phyloP scores from a whole-genome alignment of 2,797 vertebrate genomes.

The Crocidura indochinensis region DNA sequence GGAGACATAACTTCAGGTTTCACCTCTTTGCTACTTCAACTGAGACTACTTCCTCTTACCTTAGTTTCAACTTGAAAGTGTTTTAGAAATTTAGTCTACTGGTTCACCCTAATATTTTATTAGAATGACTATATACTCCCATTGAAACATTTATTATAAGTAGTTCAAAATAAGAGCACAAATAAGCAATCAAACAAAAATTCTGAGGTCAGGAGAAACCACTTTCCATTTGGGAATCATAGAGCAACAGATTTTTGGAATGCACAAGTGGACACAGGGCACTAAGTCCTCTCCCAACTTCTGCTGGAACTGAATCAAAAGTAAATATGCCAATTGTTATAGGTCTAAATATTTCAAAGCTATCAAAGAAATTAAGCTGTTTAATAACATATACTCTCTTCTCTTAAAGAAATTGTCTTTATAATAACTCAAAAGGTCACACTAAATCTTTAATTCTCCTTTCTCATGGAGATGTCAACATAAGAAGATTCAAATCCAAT shows the following conservation, averaged over 20 bases:
- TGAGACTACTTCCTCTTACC: not conserved
- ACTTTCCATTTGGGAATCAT: too few relatives aligned
- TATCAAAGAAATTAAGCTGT: not conserved
- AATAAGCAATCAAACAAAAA: not conserved
- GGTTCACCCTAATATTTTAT: not conserved
- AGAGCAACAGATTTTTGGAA: too few relatives aligned
- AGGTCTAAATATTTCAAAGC: not conserved
- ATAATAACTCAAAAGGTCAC: not conserved
- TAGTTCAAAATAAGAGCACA: too few relatives aligned
- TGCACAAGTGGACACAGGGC: too few relatives aligned
- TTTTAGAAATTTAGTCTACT: not conserved
- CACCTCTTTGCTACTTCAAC: too few relatives aligned
- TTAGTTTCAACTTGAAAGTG: not conserved
- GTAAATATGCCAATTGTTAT: rapidly evolving
- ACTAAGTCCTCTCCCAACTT: too few relatives aligned
- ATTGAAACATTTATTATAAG: too few relatives aligned
- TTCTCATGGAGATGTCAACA: not conserved
- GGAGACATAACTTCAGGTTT: not conserved
- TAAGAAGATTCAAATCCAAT: not conserved
- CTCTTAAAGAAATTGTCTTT: not conserved
- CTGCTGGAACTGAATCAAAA: too few relatives aligned
- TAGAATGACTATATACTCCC: not conserved
- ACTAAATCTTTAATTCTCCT: not conserved
- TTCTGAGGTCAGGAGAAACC: not conserved
- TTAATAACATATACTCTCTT: not conserved